phyloP scores from a whole-genome alignment of 2,888 invertebrate species.

The Sarcophaga carnaria region DNA sequence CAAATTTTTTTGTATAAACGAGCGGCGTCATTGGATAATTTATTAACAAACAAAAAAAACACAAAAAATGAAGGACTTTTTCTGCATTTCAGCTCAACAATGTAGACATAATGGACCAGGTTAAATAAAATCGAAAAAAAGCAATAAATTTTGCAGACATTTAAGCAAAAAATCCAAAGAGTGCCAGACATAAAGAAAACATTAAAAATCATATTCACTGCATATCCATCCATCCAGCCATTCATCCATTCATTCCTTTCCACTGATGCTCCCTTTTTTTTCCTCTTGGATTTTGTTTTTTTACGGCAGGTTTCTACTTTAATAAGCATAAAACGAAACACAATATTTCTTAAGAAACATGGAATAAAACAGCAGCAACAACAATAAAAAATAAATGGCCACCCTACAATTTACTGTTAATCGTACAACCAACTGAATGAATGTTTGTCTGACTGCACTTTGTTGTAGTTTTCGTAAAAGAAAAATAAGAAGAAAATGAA shows the following conservation, averaged over 20 bases:
- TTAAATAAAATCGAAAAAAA: not conserved
- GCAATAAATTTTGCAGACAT: not conserved
- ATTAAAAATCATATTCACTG: not conserved
- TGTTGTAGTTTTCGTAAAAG: too few relatives aligned
- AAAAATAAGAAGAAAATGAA: too few relatives aligned
- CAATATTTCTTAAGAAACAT: too few relatives aligned
- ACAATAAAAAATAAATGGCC: not conserved
- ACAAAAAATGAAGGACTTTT: not conserved
- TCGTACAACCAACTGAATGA: not conserved
- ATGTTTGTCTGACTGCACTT: too few relatives aligned
- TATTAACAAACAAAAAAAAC: not conserved
- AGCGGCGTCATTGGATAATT: not conserved
- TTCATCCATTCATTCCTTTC: not conserved
- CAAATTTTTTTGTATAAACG: not conserved
- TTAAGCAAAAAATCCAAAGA: not conserved
- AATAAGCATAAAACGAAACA: too few relatives aligned
- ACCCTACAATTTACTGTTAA: not conserved
- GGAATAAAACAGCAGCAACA: too few relatives aligned
- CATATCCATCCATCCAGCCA: not conserved
- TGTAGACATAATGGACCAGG: conserved; percentile 44
- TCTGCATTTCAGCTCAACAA: not conserved
- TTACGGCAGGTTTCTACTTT: too few relatives aligned
- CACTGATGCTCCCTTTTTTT: not conserved
- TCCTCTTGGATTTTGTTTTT: not conserved
- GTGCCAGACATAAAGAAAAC: not conserved